phyloP scores from a whole-genome alignment of 2,888 invertebrate species.

The Parthenolecanium corni region DNA sequence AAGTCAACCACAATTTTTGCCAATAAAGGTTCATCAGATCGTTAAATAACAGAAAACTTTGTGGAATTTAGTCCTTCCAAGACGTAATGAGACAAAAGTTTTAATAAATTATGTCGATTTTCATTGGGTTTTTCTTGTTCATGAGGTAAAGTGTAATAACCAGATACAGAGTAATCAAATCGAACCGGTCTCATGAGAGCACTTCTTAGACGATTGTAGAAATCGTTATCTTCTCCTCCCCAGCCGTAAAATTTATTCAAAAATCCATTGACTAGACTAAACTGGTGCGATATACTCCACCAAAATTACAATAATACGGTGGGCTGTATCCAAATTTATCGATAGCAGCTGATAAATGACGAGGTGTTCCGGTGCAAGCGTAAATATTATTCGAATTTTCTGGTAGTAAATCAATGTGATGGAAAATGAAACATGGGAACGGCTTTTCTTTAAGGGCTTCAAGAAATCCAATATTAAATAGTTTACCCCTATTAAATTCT shows the following conservation, averaged over 20 bases:
- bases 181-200: constrained; percentile 48
- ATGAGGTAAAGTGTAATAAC: constrained; percentile 56
- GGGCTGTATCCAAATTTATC: constrained; percentile 56
- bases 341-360: too few species aligned
- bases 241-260: constrained; percentile 63
- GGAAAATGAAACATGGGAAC: constrained; percentile 73
- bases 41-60: too few species aligned
- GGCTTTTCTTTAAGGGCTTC: constrained; percentile 57
- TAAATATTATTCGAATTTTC: constrained; percentile 65
- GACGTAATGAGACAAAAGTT: too few species aligned
- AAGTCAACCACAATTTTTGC: too few species aligned
- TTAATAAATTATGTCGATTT: too few species aligned
- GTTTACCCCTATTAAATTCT: constrained; percentile 76
- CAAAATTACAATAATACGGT: constrained; percentile 62
- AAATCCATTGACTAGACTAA: constrained; percentile 65
- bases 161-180: constrained; percentile 54
- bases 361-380: too few species aligned
- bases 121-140: too few species aligned
- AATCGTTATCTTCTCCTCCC: constrained; percentile 85
- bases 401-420: constrained; percentile 82
- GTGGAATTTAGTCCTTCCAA: too few species aligned
- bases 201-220: constrained; percentile 45
- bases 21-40: too few species aligned
- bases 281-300: constrained; percentile 69
- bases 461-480: constrained; percentile 74